Base-by-base conservation (phyloP, 2,797 vertebrate species). In the Botia kubotai region DNA sequence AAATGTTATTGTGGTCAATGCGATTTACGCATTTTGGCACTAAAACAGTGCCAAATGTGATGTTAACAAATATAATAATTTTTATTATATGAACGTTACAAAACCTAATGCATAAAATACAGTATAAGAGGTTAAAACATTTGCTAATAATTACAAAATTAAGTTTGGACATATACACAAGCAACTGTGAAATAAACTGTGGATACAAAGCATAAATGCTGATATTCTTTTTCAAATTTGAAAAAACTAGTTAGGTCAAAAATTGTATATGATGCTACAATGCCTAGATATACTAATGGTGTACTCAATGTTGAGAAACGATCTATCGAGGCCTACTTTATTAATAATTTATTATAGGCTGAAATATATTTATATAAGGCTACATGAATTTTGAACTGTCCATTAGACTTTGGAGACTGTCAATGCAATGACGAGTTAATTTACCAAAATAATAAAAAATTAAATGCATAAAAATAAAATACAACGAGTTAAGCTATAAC, bases 291-390 rank as follows among this genome's bases (percentile, higher is more conserved):
- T 14, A 2, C 3, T 60, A 26, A 13, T 60, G 19, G 57, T 60
- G 21, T 53, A 57, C 23, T 77, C 6, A 60, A 26, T 52, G 39
- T 52, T 50, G 26, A 52, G 26, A 63, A 62, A 77, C 52, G 21
- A 17, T 50, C 75, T 33, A 26, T 26, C 1, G 29, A 67, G 63
- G 62, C 50, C 50, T 57, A 10, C 14, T 3, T 36, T 39, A 71
- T 21, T 52, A 62, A 71, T 52, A 63, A 62, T 23, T 50, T 13
- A 36, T 63, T 71, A 36, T 33, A 50, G 29, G 13, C n/a, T 62
- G 2, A 6, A 23, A 16, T 63, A 17, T 29, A 63, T 79, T 17
- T 36, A 13, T 36, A 17, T 16, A 21, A 4, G 0, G 29, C 50
- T 16, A 66, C 16, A 33, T n/a, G 21, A 65, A 52, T 21, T 23